phyloP scores from a whole-genome alignment of 2,113 vertebrate species.

The Mastomys coucha region DNA sequence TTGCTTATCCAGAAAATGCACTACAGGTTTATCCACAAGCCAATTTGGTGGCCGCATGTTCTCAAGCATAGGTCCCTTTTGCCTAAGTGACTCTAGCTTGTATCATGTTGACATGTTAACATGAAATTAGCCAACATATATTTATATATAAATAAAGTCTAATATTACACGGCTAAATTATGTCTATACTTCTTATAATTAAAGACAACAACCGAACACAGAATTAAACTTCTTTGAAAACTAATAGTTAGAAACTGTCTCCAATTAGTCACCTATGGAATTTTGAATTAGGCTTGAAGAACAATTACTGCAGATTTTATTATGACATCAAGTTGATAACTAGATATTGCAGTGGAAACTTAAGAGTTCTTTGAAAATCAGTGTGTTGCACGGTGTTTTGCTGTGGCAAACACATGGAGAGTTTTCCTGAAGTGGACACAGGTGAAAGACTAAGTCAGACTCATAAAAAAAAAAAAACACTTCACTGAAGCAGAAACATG shows the following conservation, averaged over 20 bases:
- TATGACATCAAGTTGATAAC: background rate
- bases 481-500: too few species aligned
- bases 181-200: slow-evolving; percentile 10
- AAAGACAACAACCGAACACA: background rate
- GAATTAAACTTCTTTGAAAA: background rate
- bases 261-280: background rate
- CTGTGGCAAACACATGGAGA: too few species aligned
- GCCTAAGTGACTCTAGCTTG: background rate
- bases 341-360: background rate
- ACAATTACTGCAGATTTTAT: background rate
- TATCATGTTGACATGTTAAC: background rate
- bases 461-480: too few species aligned
- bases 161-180: background rate
- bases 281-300: background rate
- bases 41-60: background rate
- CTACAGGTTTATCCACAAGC: background rate
- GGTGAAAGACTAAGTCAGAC: too few species aligned
- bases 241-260: background rate
- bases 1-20: background rate
- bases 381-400: too few species aligned
- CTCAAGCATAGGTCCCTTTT: background rate
- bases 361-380: too few species aligned
- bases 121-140: background rate
- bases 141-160: slow-evolving; percentile 13
- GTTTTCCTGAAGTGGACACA: too few species aligned